Base-by-base conservation (phyloP, 2,888 invertebrate species). In the Pteria penguin region DNA sequence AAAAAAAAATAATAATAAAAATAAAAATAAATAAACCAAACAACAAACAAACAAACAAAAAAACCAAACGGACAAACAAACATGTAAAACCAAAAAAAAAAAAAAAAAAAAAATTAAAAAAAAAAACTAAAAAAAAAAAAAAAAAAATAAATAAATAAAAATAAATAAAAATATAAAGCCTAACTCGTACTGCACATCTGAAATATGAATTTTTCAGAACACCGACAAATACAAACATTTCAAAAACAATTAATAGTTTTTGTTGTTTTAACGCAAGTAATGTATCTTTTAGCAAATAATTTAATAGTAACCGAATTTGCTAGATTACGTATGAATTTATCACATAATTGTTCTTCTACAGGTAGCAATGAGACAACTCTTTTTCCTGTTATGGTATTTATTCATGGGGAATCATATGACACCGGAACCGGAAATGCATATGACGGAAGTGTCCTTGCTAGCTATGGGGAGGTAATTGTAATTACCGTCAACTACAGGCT, bases 361-460 rank as follows among this genome's bases (percentile, higher is more conserved):
- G 75, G 68, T 5, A 85, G 87, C 86, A 89, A 87, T 63, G 85
- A 88, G 31, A 88, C 87, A 1, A 81, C 84, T 5, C 84, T 86
- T 1, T 84, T 91, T 78, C 96, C 96, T 31, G 96, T 96, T 0
- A 94, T 98, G 91, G 96, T 98, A 65, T 97, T 97, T 92, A 95
- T 98, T 81, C 98, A 98, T 87, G 98, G 98, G 0, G 98, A 98
- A 91, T 97, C 97, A 0, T 98, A 97, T 92, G 97, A 98, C 92
- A 98, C 97, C 96, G 98, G 97, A 92, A 96, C 97, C 66, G 98
- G 98, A 82, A 98, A 98, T 93, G 96, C 97, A 4, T 98, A 98
- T 93, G 98, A 99, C 92, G 98, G 98, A 72, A 96, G 97, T 81
- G 96, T 98, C 63, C 94, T 99, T 79, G 96, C 98, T 63, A 96